These are phyloP conservation scores for Campaea margaritaria DNA, from an alignment of 2,888 invertebrate species.

Conservation along the genomic window DNA sequence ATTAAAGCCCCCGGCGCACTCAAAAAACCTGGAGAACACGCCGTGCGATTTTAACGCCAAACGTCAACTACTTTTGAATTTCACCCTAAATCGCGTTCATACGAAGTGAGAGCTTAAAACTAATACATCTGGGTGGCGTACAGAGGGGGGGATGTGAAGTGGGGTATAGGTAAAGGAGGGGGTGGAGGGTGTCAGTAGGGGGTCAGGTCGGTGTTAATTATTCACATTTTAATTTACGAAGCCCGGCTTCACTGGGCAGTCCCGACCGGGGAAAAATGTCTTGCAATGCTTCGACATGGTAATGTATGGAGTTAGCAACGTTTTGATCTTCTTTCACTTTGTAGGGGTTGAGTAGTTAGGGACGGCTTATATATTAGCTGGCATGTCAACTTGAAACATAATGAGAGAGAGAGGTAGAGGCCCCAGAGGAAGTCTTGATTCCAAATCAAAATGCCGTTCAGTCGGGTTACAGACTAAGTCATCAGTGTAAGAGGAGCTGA, in stretches of 20 bases:
- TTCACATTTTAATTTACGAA: conserved; percentile 85
- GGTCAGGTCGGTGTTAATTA: conserved; percentile 77
- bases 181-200: conserved; percentile 42
- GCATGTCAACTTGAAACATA: too few relatives aligned
- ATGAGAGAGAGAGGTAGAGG: too few relatives aligned
- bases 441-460: too few relatives aligned
- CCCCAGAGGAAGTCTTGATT: too few relatives aligned
- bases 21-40: conserved; percentile 53
- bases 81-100: conserved; percentile 75
- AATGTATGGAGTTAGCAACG: conserved; percentile 45
- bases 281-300: conserved; percentile 74
- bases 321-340: conserved; percentile 44
- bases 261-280: conserved; percentile 76
- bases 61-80: conserved; percentile 68
- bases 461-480: too few relatives aligned
- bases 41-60: conserved; percentile 65
- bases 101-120: conserved; percentile 80
- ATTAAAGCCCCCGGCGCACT: conserved; percentile 42
- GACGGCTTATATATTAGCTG: not conserved
- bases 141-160: conserved; percentile 50
- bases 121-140: conserved; percentile 79
- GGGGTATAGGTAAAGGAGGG: conserved; percentile 45
- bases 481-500: not conserved
- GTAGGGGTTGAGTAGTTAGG: not conserved
- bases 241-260: conserved; percentile 67